Conservation (phyloP, 2,888 invertebrate genomes). For the Sabatieria punctata region DNA sequence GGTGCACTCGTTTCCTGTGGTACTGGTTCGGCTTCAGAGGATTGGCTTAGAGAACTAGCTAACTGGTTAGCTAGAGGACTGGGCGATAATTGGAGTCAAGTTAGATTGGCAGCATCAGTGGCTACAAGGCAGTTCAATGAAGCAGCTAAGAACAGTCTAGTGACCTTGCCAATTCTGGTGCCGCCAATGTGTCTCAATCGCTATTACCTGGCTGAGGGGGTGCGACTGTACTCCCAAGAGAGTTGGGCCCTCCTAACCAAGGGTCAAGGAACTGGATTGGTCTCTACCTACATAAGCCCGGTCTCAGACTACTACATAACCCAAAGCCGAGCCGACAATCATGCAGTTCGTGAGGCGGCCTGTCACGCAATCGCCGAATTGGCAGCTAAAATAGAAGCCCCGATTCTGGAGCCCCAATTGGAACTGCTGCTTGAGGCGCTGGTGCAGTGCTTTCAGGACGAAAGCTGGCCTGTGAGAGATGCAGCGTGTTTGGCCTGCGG, state of each 20-base stretch:
- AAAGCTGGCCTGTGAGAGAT: conserved; percentile 44
- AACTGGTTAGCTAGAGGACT: conserved; percentile 37
- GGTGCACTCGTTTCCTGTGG: conserved; percentile 32
- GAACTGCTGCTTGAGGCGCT: conserved; percentile 36
- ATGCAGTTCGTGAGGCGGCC: conserved; percentile 43
- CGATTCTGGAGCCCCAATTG: conserved; percentile 30
- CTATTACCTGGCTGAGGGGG: conserved; percentile 43
- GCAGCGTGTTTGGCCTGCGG: conserved; percentile 43
- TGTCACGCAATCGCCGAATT: conserved; percentile 43
- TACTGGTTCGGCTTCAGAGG: neutral
- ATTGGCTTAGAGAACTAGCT: conserved; percentile 25
- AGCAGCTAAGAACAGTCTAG: too few relatives aligned
- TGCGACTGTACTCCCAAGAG: conserved; percentile 41
- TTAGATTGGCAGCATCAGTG: conserved; percentile 40
- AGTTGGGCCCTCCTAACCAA: neutral
- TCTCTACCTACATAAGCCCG: conserved; percentile 5
- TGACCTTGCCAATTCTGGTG: conserved; percentile 27
- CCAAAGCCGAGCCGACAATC: conserved; percentile 40
- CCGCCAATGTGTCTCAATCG: conserved; percentile 42
- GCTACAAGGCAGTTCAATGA: conserved; percentile 37
- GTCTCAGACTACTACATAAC: conserved; percentile 39
- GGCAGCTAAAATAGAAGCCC: conserved; percentile 33
- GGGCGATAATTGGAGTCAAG: conserved; percentile 43
- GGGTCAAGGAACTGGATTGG: conserved; percentile 3
- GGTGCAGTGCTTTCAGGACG: conserved; percentile 40